Evolutionary conservation across 1,140 invertebrate species (phyloP).

Genomic region (Drosophila persimilis): DNA sequence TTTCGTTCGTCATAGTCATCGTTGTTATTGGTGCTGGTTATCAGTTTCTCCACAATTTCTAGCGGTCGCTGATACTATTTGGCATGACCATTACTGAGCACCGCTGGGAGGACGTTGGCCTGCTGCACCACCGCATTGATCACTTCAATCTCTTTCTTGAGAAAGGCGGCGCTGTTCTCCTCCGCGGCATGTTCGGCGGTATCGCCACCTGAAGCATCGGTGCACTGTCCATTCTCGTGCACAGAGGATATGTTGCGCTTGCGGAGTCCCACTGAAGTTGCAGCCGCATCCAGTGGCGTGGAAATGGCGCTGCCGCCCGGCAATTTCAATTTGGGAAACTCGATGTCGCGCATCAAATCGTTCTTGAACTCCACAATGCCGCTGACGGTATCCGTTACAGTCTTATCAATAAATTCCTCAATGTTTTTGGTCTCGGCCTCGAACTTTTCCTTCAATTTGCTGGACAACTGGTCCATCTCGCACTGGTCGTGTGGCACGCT

Average conservation of each 20-base stretch:
- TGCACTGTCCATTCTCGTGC: slow-evolving; percentile 45
- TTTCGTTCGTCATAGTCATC: slow-evolving; percentile 21
- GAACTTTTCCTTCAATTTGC: slow-evolving; percentile 80
- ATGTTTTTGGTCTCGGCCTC: slow-evolving; percentile 82
- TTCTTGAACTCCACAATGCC: slow-evolving; percentile 83
- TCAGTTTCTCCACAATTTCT: slow-evolving; percentile 19
- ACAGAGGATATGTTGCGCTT: slow-evolving; percentile 66
- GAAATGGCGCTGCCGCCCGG: slow-evolving; percentile 40
- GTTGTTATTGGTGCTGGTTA: slow-evolving; percentile 5
- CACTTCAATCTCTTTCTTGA: slow-evolving; percentile 82
- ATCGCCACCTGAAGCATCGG: slow-evolving; percentile 8
- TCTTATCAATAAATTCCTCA: slow-evolving; percentile 83
- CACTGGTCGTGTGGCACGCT: slow-evolving; percentile 80
- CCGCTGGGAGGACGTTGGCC: slow-evolving; percentile 76
- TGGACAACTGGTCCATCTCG: slow-evolving; percentile 82
- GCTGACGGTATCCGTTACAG: slow-evolving; percentile 81
- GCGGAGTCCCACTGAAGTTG: slow-evolving; percentile 43
- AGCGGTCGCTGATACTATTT: slow-evolving; percentile 65
- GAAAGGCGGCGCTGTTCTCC: slow-evolving; percentile 66
- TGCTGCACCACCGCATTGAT: slow-evolving; percentile 82
- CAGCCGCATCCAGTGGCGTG: slow-evolving; percentile 21
- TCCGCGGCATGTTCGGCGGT: slow-evolving; percentile 14
- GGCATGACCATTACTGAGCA: slow-evolving; percentile 82
- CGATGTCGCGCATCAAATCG: slow-evolving; percentile 80
- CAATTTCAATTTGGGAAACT: slow-evolving; percentile 69